phyloP scores from a whole-genome alignment of 92 coral and sea anemone genomes.

The Zoanthus sansibaricus region DNA sequence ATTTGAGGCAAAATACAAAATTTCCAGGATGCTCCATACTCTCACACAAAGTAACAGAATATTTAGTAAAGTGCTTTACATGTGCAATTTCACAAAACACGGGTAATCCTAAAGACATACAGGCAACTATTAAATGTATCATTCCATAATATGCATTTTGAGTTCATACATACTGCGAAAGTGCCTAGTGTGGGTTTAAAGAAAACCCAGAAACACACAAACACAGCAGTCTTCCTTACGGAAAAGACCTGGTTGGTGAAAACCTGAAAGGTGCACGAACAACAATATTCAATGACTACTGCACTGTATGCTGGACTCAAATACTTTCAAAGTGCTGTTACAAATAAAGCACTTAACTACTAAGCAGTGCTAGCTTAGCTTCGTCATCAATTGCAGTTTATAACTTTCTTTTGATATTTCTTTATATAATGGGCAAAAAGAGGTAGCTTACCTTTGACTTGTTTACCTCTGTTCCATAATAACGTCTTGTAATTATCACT shows the following conservation, averaged over 20 bases:
- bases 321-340: conserved; percentile 29
- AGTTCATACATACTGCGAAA: conserved; percentile 25
- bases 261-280: neutral
- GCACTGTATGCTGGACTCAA: conserved; percentile 23
- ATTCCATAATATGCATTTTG: conserved; percentile 53
- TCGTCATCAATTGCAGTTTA: neutral
- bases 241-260: conserved; percentile 35
- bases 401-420: conserved; percentile 25
- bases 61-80: conserved; percentile 9
- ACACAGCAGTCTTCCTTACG: conserved; percentile 30
- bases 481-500: neutral
- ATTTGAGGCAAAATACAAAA: conserved; percentile 7
- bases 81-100: conserved; percentile 15
- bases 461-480: conserved; percentile 10
- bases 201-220: conserved; percentile 10
- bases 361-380: conserved; percentile 26
- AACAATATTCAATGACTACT: neutral
- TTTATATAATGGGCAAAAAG: conserved; percentile 14
- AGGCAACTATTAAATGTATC: conserved; percentile 6
- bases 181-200: conserved; percentile 23
- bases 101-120: conserved; percentile 30
- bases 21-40: neutral
- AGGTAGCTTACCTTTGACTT: no score
- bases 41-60: conserved; percentile 32
- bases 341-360: conserved; percentile 7